Base-by-base conservation (phyloP, 2,797 vertebrate genomes). In the Argentina silus region DNA sequence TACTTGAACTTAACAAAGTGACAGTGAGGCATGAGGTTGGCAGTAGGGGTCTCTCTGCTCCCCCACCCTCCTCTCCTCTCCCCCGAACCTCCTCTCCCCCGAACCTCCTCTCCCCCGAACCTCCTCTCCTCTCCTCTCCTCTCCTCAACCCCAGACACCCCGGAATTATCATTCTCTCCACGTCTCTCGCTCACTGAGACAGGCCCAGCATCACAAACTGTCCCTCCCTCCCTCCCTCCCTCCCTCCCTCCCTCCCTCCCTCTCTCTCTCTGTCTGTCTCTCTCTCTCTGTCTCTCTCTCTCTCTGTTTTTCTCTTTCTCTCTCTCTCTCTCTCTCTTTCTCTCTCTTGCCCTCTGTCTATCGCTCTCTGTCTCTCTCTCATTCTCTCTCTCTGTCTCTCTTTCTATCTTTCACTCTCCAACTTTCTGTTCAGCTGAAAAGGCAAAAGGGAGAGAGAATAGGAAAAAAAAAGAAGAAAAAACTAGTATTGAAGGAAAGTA, bases 1-100 rank as follows among this genome's bases (percentile, higher is more conserved):
- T 12, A 65, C 44, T 65, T 65, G 4, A 17, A 21, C 19, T 50
- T 72, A 76, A 72, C 63, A 74, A 80, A 60, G 77, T 88, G 82
- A 90, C 87, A 85, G 64, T 86, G 81, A 89, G 74, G 73, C 72
- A 83, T 81, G 56, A 70, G 70, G 73, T 78, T 81, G 70, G 78
- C 73, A 70, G 67, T 1, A 42, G 75, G 72, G 78, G 45, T 36
- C 14, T 7, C 65, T 27, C 21, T 67, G 14, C 23, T 2, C n/a
- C 7, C 57, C 21, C 56, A 8, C 48, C 48, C 48, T 11, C 15
- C 50, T 51, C 15, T 51, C 15, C 50, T 51, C 10, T 27, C 6
- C 36, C 17, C 56, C n/a, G n/a, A n/a, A n/a, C 7, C 1, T 57
- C 56, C 19, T 15, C 7, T 14, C 14, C 48, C 4, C 56, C n/a